Percentiles rank a stretch among this genome's conserved stretches.
These are phyloP conservation scores for Rhinopithecus roxellana DNA, from an alignment of 2,113 vertebrate genomes.

Conservation along the genomic window DNA sequence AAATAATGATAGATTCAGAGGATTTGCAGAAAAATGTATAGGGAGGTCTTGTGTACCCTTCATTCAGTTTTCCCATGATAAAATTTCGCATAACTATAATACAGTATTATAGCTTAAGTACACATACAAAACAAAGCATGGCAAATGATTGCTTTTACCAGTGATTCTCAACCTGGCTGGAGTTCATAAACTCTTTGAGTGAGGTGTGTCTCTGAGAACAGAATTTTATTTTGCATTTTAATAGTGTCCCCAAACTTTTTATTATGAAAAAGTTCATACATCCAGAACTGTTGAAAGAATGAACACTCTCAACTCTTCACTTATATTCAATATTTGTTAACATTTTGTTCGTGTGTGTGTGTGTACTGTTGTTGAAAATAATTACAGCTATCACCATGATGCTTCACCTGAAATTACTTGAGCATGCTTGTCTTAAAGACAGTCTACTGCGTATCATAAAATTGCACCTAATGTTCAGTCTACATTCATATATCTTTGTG, in stretches of 20 bases:
- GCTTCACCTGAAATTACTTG: background rate
- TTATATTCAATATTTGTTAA: background rate
- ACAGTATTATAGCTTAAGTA: background rate
- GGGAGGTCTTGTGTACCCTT: too few species aligned
- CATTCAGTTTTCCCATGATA: background rate
- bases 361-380: background rate
- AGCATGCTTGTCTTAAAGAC: background rate
- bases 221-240: conserved; percentile 13
- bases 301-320: background rate
- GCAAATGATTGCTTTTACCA: background rate
- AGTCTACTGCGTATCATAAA: background rate
- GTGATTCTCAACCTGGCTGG: background rate
- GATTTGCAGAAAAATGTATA: background rate
- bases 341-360: background rate
- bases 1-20: background rate
- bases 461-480: background rate
- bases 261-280: background rate
- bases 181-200: background rate
- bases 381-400: background rate
- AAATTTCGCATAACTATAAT: background rate
- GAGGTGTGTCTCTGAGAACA: background rate
- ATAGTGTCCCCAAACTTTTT: background rate
- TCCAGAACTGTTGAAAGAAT: background rate
- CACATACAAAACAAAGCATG: background rate
- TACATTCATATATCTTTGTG: background rate